Base-by-base conservation (phyloP, 2,888 invertebrate species). In the Craniophora ligustri region DNA sequence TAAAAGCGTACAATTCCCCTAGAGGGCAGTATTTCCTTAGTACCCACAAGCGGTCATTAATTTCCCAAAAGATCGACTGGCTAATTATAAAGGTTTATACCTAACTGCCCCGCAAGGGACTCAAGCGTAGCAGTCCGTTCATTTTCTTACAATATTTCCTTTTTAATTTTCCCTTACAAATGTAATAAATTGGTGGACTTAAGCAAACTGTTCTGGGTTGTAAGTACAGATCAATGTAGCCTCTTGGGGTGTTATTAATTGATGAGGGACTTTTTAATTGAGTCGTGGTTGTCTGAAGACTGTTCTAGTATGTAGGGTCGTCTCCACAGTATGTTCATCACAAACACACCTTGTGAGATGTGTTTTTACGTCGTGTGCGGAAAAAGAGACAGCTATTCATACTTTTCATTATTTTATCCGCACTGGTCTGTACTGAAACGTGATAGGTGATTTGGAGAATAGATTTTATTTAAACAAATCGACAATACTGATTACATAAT, bases 31-130 rank as follows among this genome's bases (percentile, higher is more conserved):
- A 59, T 65, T 67, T 61, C 46, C 44, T 50, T 40, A 26, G 13
- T 58, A 34, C 48, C 60, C 55, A 55, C 53, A 53, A 67, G 53
- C 53, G 54, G 39, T 62, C 73, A 73, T 69, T 72, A 75, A 73
- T 75, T 75, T 75, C 74, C 76, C 76, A 70, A 75, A 70, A 69
- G 73, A 72, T 64, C 56, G 59, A 38, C 55, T 51, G 46, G 41
- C 59, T 75, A 74, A 74, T 74, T 75, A 67, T 54, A 62, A 69
- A 56, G 71, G 64, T 67, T 60, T 72, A 58, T 51, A 42, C 50
- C 47, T 55, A 75, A 75, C 65, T 49, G 46, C 31, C 39, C 51
- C 68, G 16, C 56, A 16, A 61, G 75, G 65, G 75, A 67, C 46
- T 59, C 23, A 14, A 59, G 59, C 48, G 46, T 38, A 18, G 15